A percentile compares a stretch with the other conserved stretches of the same genome.
Conservation (phyloP, 2,888 invertebrate genomes). For the Chrysina gloriosa region DNA sequence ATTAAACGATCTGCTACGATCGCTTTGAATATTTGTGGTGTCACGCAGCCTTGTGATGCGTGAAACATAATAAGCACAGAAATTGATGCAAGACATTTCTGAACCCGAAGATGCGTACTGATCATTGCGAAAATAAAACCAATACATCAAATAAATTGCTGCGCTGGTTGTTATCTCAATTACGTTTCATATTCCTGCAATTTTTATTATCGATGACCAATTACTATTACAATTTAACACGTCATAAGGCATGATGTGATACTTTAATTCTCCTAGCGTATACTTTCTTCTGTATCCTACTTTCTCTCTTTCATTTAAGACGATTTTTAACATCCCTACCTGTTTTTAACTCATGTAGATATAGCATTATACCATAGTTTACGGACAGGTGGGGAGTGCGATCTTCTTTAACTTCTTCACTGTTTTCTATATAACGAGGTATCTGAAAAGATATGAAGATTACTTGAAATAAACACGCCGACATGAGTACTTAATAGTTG, state of each 20-base stretch:
- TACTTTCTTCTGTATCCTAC: slow-evolving; percentile 55
- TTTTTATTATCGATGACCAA: neutral
- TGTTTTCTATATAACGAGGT: slow-evolving; percentile 52
- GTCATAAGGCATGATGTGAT: slow-evolving; percentile 44
- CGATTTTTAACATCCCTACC: slow-evolving; percentile 50
- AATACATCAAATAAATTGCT: slow-evolving; percentile 1
- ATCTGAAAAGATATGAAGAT: slow-evolving; percentile 50
- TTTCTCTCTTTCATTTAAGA: slow-evolving; percentile 52
- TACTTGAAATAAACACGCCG: slow-evolving; percentile 52
- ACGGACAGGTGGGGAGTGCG: slow-evolving; percentile 48
- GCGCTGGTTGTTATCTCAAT: neutral
- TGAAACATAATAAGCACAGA: slow-evolving; percentile 4
- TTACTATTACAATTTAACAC: slow-evolving; percentile 44
- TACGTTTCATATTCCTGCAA: neutral
- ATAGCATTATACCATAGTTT: slow-evolving; percentile 30
- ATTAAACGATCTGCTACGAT: neutral
- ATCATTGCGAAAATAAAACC: slow-evolving; percentile 7
- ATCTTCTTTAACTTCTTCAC: slow-evolving; percentile 48
- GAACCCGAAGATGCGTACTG: neutral
- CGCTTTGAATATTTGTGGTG: neutral
- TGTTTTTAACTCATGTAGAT: slow-evolving; percentile 28
- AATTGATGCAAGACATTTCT: slow-evolving; percentile 4
- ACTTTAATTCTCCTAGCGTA: slow-evolving; percentile 47
- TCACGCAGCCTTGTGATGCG: neutral
- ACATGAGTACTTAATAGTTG: slow-evolving; percentile 48